phyloP scores from a whole-genome alignment of 2,797 vertebrate genomes.

The Trematomus bernacchii region DNA sequence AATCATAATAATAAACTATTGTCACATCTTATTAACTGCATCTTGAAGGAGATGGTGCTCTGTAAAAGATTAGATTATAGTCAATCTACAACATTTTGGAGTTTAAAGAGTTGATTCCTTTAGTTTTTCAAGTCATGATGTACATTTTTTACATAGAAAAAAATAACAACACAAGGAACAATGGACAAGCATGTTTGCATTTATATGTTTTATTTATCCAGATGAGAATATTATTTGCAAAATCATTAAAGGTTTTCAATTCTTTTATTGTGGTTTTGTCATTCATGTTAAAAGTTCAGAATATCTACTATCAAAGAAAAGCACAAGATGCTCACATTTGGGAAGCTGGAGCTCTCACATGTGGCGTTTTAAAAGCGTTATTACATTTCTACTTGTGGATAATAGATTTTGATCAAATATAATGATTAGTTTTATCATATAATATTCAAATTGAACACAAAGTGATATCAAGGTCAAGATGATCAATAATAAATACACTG shows the following conservation, averaged over 20 bases:
- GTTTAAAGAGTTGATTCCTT: slow-evolving; percentile 54
- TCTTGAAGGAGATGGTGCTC: slow-evolving; percentile 50
- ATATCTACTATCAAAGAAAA: background rate
- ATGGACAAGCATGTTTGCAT: slow-evolving; percentile 90
- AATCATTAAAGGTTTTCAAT: slow-evolving; percentile 94
- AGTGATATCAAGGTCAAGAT: too few relatives aligned
- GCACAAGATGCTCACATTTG: background rate
- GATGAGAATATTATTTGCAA: slow-evolving; percentile 91
- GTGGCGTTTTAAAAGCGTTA: background rate
- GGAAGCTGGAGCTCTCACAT: background rate
- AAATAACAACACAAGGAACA: slow-evolving; percentile 74
- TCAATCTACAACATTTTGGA: slow-evolving; percentile 59
- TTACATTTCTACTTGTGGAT: too few relatives aligned
- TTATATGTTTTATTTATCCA: slow-evolving; percentile 92
- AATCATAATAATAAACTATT: slow-evolving; percentile 58
- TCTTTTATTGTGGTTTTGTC: slow-evolving; percentile 81
- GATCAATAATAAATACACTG: too few relatives aligned
- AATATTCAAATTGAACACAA: too few relatives aligned
- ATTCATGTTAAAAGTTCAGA: slow-evolving; percentile 3
- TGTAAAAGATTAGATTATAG: slow-evolving; percentile 57
- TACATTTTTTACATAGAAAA: slow-evolving; percentile 87
- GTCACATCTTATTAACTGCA: slow-evolving; percentile 64
- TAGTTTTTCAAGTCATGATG: slow-evolving; percentile 76
- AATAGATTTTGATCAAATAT: too few relatives aligned
- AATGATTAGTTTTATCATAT: too few relatives aligned